Evolutionary conservation across 64 coral and sea anemone species (phyloP), one percentile per base, ranked within the genome.

Genomic region (Dendrophyllia cribrosa): DNA sequence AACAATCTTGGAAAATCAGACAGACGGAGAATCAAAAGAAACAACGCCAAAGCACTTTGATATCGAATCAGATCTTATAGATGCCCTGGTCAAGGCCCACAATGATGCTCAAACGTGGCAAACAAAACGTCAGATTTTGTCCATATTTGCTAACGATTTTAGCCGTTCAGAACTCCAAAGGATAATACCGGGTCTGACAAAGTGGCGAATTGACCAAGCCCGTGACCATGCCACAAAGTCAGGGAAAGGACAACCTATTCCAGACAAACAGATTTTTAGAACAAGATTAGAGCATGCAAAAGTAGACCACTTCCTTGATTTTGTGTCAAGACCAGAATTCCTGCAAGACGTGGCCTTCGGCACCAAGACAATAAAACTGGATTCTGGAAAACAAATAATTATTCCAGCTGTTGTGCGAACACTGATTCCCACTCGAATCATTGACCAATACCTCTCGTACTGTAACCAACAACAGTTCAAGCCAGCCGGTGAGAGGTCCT

Each of bases 301-400:
- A 67, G 43, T 75, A 9, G 76, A 92, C 60, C 90, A 85, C 22
- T 92, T 92, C 64, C 16, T 92, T 76, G 79, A 86, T n/a, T 92
- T 61, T 49, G 49, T 92, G 1, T 62, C 90, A 15, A 72, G 80
- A 77, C 90, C 90, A 16, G 53, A 76, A 1, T 19, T 86, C 25
- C n/a, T 92, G 26, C 80, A 92, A 16, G 90, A 92, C 58, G 90
- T 92, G 2, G 80, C 90, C 3, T 92, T 92, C 46, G 70, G 90
- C 3, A 85, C 81, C 3, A 63, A 64, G 59, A 64, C 19, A 1
- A 50, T 85, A 0, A 85, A 85, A 44, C 85, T 87, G n/a, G 85
- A 87, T 15, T 51, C 64, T 5, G 85, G 85, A 17, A 43, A 50
- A 11, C 9, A 48, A 4, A 87, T 87, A 12, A 22, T 71, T 17